Base-by-base conservation (phyloP, 1,140 invertebrate species). In the Drosophila willistoni region DNA sequence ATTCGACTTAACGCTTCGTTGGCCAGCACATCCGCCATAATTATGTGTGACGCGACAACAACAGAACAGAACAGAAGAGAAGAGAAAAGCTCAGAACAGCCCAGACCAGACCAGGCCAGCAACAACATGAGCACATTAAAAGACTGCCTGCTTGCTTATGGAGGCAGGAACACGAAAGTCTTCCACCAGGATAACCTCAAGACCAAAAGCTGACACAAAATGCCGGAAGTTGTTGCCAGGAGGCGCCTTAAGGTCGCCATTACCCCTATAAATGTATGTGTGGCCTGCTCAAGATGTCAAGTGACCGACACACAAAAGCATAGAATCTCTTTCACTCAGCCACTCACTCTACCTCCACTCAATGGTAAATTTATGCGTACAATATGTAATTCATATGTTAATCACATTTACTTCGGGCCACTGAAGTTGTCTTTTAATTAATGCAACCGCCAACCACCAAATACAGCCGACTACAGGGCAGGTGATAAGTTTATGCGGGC, bases 331-430 rank as follows among this genome's bases (percentile, higher is more conserved):
- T 14, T 12, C 17, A 22, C 2, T 1, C 44, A 10, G 9, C 7
- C 14, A 9, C 17, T 10, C 2, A 10, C 5, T 39, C n/a, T 47
- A 19, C 6, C 17, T 57, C 62, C 51, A 64, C 77, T 80, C 84
- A 84, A 87, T 87, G 84, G 61, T 74, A 84, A 89, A 89, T 89
- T 89, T 89, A 89, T 89, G 84, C 84, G 62, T 67, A 89, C 84
- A 89, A 84, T 89, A 71, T 67, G 84, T 79, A 83, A 89, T 89
- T 89, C 84, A 89, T 89, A 89, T 89, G 84, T 89, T 89, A 89
- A 89, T 89, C 84, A 66, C 77, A 89, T 74, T 57, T 44, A 44
- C 42, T 57, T 25, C 67, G 57, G 64, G 57, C 63, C 57, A 55
- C 33, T 68, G 44, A 66, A 71, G 67, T 74, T 69, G 56, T 64